Evolutionary conservation across 2,797 vertebrate species (phyloP).

Genomic region (Typhlichthys subterraneus): DNA sequence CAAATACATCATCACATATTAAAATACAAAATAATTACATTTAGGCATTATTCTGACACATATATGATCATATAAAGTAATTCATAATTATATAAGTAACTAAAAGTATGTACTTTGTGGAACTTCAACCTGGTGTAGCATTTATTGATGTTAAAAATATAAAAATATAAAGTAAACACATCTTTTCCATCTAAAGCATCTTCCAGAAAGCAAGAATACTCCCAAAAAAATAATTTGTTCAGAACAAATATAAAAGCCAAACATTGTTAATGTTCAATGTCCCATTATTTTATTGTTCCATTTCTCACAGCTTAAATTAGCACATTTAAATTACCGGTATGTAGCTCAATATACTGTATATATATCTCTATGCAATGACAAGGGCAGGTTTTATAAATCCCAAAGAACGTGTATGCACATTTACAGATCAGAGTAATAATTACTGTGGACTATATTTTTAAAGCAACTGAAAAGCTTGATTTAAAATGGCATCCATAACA

Average conservation of each 20-base stretch:
- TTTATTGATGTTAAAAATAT: no score
- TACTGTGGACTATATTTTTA: conserved; percentile 43
- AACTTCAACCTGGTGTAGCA: no score
- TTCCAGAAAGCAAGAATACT: no score
- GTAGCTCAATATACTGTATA: conserved; percentile 33
- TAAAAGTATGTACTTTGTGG: no score
- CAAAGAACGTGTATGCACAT: conserved; percentile 44
- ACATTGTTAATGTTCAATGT: conserved; percentile 20
- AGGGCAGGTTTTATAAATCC: conserved; percentile 55
- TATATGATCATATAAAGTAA: no score
- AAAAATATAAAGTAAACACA: no score
- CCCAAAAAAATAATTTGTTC: no score
- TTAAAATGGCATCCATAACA: conserved; percentile 38
- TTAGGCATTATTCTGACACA: no score
- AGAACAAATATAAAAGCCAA: not conserved
- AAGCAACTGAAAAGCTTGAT: conserved; percentile 33
- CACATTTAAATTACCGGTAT: conserved; percentile 35
- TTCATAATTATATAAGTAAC: no score
- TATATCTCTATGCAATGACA: conserved; percentile 32
- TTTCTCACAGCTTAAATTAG: conserved; percentile 50
- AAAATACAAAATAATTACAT: no score
- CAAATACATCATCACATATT: no score
- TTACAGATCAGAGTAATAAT: conserved; percentile 53
- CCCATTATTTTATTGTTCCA: conserved; percentile 60
- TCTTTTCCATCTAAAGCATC: no score